Conservation (phyloP, 1,140 invertebrate species). For the Pissodes strobi region DNA sequence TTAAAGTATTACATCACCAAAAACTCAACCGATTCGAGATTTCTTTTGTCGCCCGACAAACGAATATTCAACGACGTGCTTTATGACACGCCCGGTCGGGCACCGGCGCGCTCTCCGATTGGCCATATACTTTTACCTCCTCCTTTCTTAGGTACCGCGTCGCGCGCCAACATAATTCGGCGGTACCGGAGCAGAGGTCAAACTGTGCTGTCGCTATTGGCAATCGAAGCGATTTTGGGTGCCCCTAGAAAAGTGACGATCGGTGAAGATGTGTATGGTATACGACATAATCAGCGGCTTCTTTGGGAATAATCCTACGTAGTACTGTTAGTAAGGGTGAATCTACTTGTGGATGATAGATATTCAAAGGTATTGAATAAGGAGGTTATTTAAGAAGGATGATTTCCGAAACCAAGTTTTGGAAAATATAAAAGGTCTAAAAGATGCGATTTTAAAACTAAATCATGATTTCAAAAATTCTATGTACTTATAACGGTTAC, state of each 20-base stretch:
- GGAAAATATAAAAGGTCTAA: too few relatives aligned
- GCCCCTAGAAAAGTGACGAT: background rate
- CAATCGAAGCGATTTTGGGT: constrained; percentile 27
- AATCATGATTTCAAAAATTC: too few relatives aligned
- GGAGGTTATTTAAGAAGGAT: too few relatives aligned
- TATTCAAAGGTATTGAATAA: too few relatives aligned
- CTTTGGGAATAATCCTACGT: background rate
- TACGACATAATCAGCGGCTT: too few relatives aligned
- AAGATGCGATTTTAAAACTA: too few relatives aligned
- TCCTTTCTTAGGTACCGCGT: constrained; percentile 25
- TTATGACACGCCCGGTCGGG: constrained; percentile 34
- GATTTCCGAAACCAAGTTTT: too few relatives aligned
- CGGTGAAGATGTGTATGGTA: background rate
- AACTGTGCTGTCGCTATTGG: constrained; percentile 14
- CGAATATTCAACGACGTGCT: constrained; percentile 23
- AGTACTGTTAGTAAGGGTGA: background rate
- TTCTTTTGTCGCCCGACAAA: background rate
- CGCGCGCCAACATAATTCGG: constrained; percentile 31
- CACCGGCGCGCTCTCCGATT: constrained; percentile 10
- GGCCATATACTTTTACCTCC: constrained; percentile 34
- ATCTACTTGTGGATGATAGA: too few relatives aligned
- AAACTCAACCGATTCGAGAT: too few relatives aligned
- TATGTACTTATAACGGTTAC: too few relatives aligned
- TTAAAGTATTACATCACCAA: too few relatives aligned
- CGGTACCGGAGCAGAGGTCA: constrained; percentile 28